Conservation (phyloP, 2,888 invertebrate species). For the Melanchra persicariae region DNA sequence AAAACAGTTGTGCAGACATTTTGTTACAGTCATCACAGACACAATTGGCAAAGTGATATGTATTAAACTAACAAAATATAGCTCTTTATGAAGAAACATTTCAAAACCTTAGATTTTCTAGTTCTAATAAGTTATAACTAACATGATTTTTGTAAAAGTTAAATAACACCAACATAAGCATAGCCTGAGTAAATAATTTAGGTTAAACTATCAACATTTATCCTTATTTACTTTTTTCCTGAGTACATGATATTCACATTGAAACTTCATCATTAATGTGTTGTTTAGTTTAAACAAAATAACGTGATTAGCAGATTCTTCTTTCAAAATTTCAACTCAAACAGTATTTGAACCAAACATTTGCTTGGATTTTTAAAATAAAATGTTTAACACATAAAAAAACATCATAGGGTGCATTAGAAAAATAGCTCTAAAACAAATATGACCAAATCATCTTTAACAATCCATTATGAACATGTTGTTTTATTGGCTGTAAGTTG, state of each 20-base stretch:
- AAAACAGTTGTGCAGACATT: conserved; percentile 57
- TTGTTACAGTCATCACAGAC: conserved; percentile 57
- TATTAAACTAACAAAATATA: conserved; percentile 47
- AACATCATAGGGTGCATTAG: background rate
- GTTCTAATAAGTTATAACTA: conserved; percentile 31
- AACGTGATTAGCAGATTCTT: background rate
- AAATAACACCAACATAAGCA: conserved; percentile 38
- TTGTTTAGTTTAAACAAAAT: background rate
- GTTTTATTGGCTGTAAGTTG: background rate
- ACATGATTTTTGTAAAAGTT: conserved; percentile 37
- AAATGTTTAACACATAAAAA: conserved; percentile 1
- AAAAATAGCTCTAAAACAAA: conserved; percentile 4
- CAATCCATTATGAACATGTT: conserved; percentile 6
- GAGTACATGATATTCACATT: conserved; percentile 13
- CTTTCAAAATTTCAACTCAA: background rate
- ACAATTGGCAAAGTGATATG: conserved; percentile 65
- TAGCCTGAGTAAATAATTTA: conserved; percentile 50
- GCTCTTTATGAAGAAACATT: conserved; percentile 24
- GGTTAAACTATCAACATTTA: conserved; percentile 14
- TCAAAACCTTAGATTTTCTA: conserved; percentile 32
- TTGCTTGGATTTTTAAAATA: background rate
- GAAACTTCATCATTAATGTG: too few species aligned
- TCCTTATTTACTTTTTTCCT: background rate
- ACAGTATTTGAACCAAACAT: background rate
- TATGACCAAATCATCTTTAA: background rate